Evolutionary conservation across 2,113 vertebrate genomes (phyloP), one percentile per base, ranked within the genome.

Genomic region (Amblyopsis rosae): DNA sequence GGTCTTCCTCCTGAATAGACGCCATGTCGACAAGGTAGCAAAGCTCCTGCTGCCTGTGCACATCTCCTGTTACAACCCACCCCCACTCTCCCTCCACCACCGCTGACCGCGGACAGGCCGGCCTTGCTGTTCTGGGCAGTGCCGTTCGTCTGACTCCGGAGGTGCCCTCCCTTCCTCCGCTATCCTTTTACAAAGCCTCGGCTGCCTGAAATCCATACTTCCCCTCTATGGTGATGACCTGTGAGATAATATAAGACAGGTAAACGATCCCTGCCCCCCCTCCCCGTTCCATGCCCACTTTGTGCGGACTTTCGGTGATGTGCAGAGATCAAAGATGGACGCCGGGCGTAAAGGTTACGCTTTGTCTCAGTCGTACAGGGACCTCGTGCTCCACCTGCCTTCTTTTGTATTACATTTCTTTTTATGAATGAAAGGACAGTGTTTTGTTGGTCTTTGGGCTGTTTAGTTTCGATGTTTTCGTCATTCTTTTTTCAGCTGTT

Each of bases 141-240:
- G 70, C 79, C 69, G 32, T 73, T 76, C 75, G 13, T 64, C 62
- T 33, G 70, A 70, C 84, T 84, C 82, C 35, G 26, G 86, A 84
- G 83, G 80, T 76, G 11, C 15, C 51, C 51, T 6, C n/a, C 41
- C 83, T 73, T 80, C 82, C 65, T 72, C 75, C n/a, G 46, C 82
- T 83, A 78, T 89, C 82, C 76, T 82, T 82, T 88, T 89, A 83
- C 87, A 88, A 84, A 82, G 67, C 73, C 65, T 75, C 70, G 69
- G 81, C 83, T 61, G 70, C 72, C 63, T 80, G 86, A 87, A 89
- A 90, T 82, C 82, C 67, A 88, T 83, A 85, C 86, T 62, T 82
- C 59, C 69, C 58, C 72, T 73, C 67, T 69, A n/a, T 67, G 70
- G 77, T 72, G 82, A 82, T 65, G 47, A 50, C 72, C 65, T 79